Conservation (phyloP, 2,797 vertebrate species). For the Amazona finschi region DNA sequence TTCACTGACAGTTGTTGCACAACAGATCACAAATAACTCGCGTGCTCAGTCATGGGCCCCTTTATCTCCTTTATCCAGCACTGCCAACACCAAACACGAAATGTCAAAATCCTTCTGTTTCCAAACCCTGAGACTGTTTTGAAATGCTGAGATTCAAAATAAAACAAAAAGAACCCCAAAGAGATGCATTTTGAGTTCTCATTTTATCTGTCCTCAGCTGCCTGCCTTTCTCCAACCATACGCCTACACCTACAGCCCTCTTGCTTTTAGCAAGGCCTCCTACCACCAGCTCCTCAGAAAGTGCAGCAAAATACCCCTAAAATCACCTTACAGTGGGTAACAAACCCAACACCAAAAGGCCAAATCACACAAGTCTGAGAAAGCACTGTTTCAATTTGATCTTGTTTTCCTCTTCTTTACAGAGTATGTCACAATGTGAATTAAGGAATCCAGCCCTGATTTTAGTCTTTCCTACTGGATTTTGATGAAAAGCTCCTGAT, state of each 20-base stretch:
- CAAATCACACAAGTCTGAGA: not conserved
- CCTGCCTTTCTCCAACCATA: fast-evolving
- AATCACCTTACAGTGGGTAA: not conserved
- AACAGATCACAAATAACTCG: not conserved
- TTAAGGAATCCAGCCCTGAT: not conserved
- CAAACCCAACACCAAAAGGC: not conserved
- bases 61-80: constrained; percentile 22
- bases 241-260: not conserved
- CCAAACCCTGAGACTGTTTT: not conserved
- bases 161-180: not conserved
- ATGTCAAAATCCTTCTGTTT: constrained; percentile 16
- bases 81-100: not conserved
- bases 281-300: not conserved
- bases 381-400: not conserved
- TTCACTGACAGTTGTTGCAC: constrained; percentile 16
- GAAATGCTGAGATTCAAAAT: not conserved
- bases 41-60: not conserved
- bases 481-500: not conserved
- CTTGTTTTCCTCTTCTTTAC: not conserved
- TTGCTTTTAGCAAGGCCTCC: fast-evolving
- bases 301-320: not conserved
- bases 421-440: not conserved
- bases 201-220: fast-evolving
- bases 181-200: not conserved
- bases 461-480: not conserved